A percentile compares a stretch with the other conserved stretches of the same genome.
Conservation (phyloP, 1,140 invertebrate species). For the Cryptotermes secundus region DNA sequence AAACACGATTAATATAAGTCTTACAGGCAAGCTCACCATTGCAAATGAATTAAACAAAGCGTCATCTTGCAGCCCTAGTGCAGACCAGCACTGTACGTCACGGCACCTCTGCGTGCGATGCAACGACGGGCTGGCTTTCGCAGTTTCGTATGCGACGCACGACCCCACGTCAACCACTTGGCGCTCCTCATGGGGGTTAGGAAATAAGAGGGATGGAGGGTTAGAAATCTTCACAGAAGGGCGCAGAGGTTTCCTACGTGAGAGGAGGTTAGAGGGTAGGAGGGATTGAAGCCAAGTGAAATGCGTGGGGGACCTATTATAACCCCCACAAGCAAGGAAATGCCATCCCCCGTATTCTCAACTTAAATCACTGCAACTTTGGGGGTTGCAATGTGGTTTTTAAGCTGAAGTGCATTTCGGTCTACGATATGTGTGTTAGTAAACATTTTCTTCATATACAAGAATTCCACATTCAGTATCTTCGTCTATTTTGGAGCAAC, state of each 20-base stretch:
- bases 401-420: background rate
- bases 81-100: background rate
- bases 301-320: conserved; percentile 10
- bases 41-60: background rate
- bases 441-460: too few species aligned
- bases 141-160: conserved; percentile 8
- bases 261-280: background rate
- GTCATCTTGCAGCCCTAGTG: background rate
- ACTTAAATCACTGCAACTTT: background rate
- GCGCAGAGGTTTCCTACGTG: conserved; percentile 8
- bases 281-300: conserved; percentile 1
- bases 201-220: conserved; percentile 14
- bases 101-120: background rate
- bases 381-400: background rate
- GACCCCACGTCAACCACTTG: conserved; percentile 13
- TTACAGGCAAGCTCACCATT: background rate
- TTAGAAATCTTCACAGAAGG: conserved; percentile 10
- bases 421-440: background rate
- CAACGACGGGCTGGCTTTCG: background rate
- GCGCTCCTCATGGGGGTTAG: conserved; percentile 10
- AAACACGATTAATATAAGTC: too few species aligned
- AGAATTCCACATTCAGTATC: too few species aligned
- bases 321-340: background rate
- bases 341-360: background rate
- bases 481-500: too few species aligned